Conservation (phyloP, 2,888 invertebrate genomes). For the Agrotis ipsilon region DNA sequence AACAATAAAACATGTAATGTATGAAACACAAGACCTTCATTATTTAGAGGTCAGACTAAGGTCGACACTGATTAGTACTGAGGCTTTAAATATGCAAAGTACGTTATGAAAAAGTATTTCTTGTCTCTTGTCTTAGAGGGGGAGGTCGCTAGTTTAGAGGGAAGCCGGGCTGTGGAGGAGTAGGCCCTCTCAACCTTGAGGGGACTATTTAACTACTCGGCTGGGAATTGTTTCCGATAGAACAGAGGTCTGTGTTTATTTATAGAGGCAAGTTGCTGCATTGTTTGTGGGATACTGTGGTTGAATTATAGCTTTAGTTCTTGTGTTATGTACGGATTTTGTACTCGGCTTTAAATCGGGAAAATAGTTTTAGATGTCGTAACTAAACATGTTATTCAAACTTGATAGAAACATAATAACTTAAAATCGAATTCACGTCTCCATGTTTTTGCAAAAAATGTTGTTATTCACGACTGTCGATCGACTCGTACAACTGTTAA, state of each 20-base stretch:
- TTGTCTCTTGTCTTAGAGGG: conserved; percentile 11
- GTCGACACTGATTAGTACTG: conserved; percentile 70
- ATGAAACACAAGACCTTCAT: conserved; percentile 71
- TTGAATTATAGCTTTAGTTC: background rate
- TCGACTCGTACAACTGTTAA: conserved; percentile 45
- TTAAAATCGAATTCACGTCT: background rate
- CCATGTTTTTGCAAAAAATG: conserved; percentile 18
- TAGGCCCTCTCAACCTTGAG: conserved; percentile 52
- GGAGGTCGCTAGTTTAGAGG: conserved; percentile 11
- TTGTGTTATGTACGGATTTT: background rate
- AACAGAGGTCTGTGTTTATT: conserved; percentile 41
- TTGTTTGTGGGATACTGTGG: conserved; percentile 24
- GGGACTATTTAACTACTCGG: conserved; percentile 46
- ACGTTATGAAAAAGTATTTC: conserved; percentile 51
- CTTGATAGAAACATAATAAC: background rate
- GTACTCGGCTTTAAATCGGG: background rate
- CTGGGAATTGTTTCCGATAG: conserved; percentile 53
- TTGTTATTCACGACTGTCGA: conserved; percentile 33
- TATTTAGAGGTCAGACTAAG: conserved; percentile 76
- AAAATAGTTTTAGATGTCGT: background rate
- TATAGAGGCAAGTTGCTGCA: conserved; percentile 31
- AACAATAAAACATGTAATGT: conserved; percentile 57
- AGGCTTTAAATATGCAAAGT: conserved; percentile 60
- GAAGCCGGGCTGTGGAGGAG: conserved; percentile 19
- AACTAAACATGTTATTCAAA: background rate